Percentiles rank a stretch among this genome's conserved stretches.
These are phyloP conservation scores for Sciurus niger DNA, from an alignment of 2,113 vertebrate genomes.

Conservation along the genomic window DNA sequence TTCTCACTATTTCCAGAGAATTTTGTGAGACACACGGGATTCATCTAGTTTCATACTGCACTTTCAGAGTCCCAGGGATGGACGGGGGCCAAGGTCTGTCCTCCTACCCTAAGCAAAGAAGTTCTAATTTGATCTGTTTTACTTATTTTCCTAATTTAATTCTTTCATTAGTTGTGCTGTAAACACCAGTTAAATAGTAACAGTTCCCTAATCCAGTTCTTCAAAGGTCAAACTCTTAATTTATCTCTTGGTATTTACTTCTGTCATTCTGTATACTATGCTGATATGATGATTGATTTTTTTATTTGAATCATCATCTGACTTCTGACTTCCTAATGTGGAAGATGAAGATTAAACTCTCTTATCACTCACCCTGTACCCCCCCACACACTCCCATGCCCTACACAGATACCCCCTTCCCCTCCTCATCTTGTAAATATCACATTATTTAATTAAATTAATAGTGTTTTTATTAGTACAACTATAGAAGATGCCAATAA, in stretches of 20 bases:
- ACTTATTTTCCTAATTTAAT: constrained; percentile 48
- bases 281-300: neutral
- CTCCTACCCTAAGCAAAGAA: neutral
- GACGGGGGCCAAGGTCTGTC: neutral
- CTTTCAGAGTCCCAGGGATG: neutral
- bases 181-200: neutral
- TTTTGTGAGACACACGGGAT: neutral
- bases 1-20: neutral
- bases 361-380: neutral
- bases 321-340: neutral
- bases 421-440: neutral
- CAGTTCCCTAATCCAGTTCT: too few species aligned
- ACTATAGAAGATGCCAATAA: neutral
- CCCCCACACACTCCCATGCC: too few species aligned
- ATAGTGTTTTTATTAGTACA: neutral
- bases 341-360: neutral
- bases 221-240: neutral
- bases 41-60: neutral
- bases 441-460: neutral
- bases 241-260: neutral
- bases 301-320: neutral
- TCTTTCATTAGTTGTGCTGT: neutral
- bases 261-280: neutral
- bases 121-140: neutral
- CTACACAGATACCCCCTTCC: neutral